Conservation (phyloP, 2,888 invertebrate genomes). For the Phlogophora meticulosa region DNA sequence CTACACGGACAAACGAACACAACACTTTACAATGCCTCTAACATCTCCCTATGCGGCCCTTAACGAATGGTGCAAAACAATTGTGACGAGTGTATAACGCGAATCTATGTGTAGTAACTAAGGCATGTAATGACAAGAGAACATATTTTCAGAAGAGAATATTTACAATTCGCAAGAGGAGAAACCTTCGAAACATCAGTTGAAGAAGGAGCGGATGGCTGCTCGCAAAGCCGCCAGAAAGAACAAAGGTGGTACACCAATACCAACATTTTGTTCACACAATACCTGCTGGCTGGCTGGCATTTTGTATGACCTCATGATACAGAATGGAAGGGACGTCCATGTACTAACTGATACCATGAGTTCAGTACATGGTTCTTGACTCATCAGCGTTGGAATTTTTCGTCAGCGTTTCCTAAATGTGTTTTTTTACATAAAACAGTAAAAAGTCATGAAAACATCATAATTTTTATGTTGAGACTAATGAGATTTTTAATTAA, state of each 20-base stretch:
- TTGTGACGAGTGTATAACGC: conserved; percentile 48
- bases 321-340: too few species aligned
- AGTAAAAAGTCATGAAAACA: too few species aligned
- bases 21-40: too few species aligned
- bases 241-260: conserved; percentile 81
- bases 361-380: too few species aligned
- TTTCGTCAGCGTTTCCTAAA: too few species aligned
- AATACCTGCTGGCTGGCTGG: conserved; percentile 60
- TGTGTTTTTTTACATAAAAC: too few species aligned
- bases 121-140: conserved; percentile 74
- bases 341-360: too few species aligned
- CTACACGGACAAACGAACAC: too few species aligned
- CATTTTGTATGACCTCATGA: conserved; percentile 43
- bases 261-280: conserved; percentile 53
- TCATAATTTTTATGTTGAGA: too few species aligned
- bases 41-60: too few species aligned
- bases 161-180: conserved; percentile 89
- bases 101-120: conserved; percentile 66
- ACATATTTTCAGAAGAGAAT: conserved; percentile 88
- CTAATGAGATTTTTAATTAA: too few species aligned
- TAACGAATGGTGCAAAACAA: conserved; percentile 43
- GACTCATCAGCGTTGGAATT: too few species aligned
- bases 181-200: conserved; percentile 92
- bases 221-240: conserved; percentile 91
- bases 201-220: conserved; percentile 92